Evolutionary conservation across 1,140 invertebrate genomes (phyloP).

Genomic region (Diorhabda elongata): DNA sequence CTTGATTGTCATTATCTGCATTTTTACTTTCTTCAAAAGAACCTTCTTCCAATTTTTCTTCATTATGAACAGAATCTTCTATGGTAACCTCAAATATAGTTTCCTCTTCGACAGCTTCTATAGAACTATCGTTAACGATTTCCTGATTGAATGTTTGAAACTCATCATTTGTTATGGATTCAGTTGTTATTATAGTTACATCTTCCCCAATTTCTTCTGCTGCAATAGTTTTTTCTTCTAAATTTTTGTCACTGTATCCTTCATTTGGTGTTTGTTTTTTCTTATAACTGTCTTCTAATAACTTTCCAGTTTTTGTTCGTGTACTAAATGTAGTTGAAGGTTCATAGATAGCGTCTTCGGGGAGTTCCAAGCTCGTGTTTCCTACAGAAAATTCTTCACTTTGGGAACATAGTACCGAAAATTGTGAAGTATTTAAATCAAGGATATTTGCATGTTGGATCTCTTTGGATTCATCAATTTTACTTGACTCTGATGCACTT

Average conservation of each 20-base stretch:
- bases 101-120: no score
- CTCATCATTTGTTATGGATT: no score
- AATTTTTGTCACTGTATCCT: constrained; percentile 11
- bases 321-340: constrained; percentile 23
- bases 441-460: neutral
- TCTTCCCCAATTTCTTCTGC: neutral
- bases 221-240: neutral
- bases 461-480: neutral
- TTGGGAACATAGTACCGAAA: constrained; percentile 1
- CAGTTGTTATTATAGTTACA: no score
- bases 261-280: constrained; percentile 11
- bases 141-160: no score
- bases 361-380: neutral
- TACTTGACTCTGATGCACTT: neutral
- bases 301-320: constrained; percentile 18
- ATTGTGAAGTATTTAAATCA: no score
- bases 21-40: no score
- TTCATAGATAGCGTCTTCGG: constrained; percentile 12
- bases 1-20: no score
- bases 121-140: no score
- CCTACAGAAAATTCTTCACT: constrained; percentile 5
- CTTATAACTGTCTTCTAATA: constrained; percentile 21
- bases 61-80: no score
- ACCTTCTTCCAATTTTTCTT: no score
- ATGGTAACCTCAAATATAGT: no score